Conservation (phyloP, 2,888 invertebrate species). For the Agrochola macilenta region DNA sequence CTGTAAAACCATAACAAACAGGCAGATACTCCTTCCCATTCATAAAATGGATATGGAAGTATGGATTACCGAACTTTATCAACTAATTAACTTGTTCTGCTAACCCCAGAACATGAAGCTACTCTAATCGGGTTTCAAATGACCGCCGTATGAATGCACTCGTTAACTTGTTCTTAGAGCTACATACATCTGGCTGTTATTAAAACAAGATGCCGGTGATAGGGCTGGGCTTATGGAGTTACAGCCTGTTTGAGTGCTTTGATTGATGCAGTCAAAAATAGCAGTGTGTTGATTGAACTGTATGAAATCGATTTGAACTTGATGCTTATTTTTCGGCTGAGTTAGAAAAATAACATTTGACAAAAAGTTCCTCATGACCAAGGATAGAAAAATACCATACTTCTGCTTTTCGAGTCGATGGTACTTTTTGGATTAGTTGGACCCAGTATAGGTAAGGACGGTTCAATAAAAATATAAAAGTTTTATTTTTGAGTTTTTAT, state of each 20-base stretch:
- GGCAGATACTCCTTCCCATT: not conserved
- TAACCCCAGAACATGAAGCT: conserved; percentile 24
- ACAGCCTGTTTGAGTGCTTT: conserved; percentile 5
- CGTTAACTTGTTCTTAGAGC: conserved; percentile 57
- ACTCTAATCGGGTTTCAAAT: conserved; percentile 44
- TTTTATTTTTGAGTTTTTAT: too few relatives aligned
- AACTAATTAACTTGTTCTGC: not conserved
- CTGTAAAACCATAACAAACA: not conserved
- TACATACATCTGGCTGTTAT: conserved; percentile 59
- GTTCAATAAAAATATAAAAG: not conserved
- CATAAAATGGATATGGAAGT: not conserved
- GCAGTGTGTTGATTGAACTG: not conserved
- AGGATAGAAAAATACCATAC: not conserved
- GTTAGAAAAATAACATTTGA: not conserved
- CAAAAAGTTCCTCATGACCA: not conserved
- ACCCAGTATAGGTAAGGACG: too few relatives aligned
- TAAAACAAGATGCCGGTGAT: conserved; percentile 45
- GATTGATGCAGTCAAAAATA: conserved; percentile 11
- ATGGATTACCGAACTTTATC: not conserved
- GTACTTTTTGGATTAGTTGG: too few relatives aligned
- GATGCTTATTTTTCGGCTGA: not conserved
- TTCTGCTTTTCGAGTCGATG: not conserved
- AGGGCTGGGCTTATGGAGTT: conserved; percentile 5
- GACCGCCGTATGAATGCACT: conserved; percentile 54
- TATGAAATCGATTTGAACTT: not conserved